phyloP scores from a whole-genome alignment of 2,888 invertebrate species.

The Sclerodermus sp. region DNA sequence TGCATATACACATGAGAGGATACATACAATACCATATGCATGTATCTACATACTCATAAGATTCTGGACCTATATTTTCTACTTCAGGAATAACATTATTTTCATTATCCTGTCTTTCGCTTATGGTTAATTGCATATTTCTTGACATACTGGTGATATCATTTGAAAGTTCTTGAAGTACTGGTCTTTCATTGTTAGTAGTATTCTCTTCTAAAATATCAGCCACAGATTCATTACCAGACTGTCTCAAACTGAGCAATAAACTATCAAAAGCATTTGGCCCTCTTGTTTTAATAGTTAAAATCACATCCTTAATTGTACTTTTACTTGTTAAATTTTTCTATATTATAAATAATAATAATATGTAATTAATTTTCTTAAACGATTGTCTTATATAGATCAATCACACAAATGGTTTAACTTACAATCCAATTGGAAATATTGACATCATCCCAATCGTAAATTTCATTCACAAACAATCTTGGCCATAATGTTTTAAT shows the following conservation, averaged over 20 bases:
- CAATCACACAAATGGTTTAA: not conserved
- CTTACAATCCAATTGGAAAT: constrained; percentile 43
- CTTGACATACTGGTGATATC: not conserved
- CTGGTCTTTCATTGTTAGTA: not conserved
- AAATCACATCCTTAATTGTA: constrained; percentile 36
- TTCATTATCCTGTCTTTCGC: not conserved
- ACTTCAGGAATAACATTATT: too few species aligned
- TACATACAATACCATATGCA: not conserved
- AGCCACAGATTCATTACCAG: constrained; percentile 35
- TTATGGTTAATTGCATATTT: not conserved
- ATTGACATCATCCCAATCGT: constrained; percentile 44
- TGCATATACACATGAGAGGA: not conserved
- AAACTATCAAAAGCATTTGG: constrained; percentile 47
- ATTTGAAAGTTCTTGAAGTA: not conserved
- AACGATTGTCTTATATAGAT: not conserved
- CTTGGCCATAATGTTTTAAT: constrained; percentile 40
- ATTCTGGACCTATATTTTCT: not conserved
- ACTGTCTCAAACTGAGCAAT: constrained; percentile 35
- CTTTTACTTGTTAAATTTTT: constrained; percentile 19
- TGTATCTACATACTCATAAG: not conserved
- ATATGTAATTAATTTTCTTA: not conserved
- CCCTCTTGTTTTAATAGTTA: constrained; percentile 47
- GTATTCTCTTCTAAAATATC: constrained; percentile 26
- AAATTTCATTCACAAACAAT: constrained; percentile 43
- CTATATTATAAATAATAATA: constrained; percentile 25